Conservation (phyloP, 2,113 vertebrate genomes). For the Crotalus horridus region DNA sequence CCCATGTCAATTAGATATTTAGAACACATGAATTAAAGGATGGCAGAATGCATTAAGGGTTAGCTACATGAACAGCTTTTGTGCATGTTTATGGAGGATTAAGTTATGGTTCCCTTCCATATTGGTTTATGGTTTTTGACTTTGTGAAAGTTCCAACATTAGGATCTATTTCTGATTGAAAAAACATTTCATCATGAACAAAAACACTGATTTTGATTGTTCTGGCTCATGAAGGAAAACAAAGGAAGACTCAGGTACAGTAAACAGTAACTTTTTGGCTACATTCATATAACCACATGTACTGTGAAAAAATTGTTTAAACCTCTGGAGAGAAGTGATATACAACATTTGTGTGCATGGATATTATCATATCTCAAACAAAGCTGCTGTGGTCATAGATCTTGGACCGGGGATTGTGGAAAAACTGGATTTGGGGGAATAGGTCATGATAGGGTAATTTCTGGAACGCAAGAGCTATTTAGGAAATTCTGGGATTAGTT, state of each 20-base stretch:
- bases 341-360: conserved; percentile 33
- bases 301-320: conserved; percentile 37
- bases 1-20: background rate
- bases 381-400: conserved; percentile 9
- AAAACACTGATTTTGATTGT: conserved; percentile 47
- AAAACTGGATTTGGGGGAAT: conserved; percentile 42
- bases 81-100: background rate
- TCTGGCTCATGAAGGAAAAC: conserved; percentile 44
- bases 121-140: conserved; percentile 6
- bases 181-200: conserved; percentile 51
- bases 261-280: conserved; percentile 40
- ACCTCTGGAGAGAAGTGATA: conserved; percentile 43
- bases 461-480: conserved; percentile 24
- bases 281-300: conserved; percentile 34
- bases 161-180: conserved; percentile 38
- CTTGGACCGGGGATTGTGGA: conserved; percentile 18
- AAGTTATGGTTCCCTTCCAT: background rate
- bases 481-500: conserved; percentile 43
- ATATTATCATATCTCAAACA: conserved; percentile 47
- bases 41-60: background rate
- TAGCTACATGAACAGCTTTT: conserved; percentile 4
- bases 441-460: conserved; percentile 36
- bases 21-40: background rate
- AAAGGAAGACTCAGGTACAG: conserved; percentile 39
- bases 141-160: background rate